These are phyloP conservation scores for Mionectes olivaceus DNA, from an alignment of 2,797 vertebrate genomes.

Conservation along the genomic window DNA sequence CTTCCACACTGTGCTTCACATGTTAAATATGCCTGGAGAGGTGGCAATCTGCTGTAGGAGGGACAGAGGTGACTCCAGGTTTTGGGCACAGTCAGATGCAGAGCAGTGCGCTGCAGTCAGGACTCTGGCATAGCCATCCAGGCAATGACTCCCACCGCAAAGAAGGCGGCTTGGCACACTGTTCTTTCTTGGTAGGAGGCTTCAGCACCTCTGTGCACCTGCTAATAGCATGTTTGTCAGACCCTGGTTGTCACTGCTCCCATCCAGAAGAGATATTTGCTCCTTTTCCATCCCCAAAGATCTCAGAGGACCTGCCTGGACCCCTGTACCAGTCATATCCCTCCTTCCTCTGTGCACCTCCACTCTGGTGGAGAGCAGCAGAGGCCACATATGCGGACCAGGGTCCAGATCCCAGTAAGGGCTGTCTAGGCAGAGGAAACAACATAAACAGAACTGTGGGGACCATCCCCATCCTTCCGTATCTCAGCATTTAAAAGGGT, in stretches of 20 bases:
- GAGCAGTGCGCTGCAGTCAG: neutral
- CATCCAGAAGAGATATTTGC: neutral
- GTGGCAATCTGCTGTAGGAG: neutral
- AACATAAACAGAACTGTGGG: neutral
- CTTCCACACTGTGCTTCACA: neutral
- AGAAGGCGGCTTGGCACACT: neutral
- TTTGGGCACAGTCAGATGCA: neutral
- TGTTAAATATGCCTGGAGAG: neutral
- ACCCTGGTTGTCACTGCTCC: neutral
- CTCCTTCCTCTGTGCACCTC: neutral
- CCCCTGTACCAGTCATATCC: neutral
- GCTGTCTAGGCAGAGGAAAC: neutral
- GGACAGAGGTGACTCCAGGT: neutral
- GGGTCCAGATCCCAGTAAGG: neutral
- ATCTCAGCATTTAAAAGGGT: neutral
- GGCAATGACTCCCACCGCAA: rapidly evolving
- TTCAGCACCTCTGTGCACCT: neutral
- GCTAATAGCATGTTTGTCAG: neutral
- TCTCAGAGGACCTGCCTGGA: neutral
- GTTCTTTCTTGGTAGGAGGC: neutral
- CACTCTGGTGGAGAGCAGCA: neutral
- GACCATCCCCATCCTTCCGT: neutral
- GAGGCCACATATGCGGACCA: rapidly evolving
- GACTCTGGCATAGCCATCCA: neutral
- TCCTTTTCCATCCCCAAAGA: neutral